Base-by-base conservation (phyloP, 2,888 invertebrate species). In the Chymomyza fuscimana region DNA sequence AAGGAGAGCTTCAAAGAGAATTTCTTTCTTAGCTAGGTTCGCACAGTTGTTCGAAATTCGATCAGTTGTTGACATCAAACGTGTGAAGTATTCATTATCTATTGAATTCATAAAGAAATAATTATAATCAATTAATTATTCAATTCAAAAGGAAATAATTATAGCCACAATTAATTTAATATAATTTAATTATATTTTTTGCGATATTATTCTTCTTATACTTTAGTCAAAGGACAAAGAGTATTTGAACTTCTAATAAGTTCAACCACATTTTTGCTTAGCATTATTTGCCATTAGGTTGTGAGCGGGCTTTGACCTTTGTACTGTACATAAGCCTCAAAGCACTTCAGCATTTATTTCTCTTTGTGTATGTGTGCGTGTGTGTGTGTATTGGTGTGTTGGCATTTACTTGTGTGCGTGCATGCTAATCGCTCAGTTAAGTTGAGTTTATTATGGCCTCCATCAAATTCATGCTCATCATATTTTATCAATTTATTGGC, bases 401-500 rank as follows among this genome's bases (percentile, higher is more conserved):
- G 12, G 40, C 12, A 0, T 46, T 46, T 46, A 12, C 5, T 51
- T 54, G 56, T 15, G 64, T 36, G 56, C 40, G 64, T 56, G 63
- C 63, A 15, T 7, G 16, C 63, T 64, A 63, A 63, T 46, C 63
- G 54, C 32, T 54, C 25, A 32, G 32, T 32, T 46, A 7, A 15
- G 40, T 46, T 46, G 56, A n/a, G 12, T 58, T 40, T 40, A 54
- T 65, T 65, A 56, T 62, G 54, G 59, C 32, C 32, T 22, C 58
- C 52, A 67, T 65, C 66, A 66, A 59, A 67, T 63, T 63, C 52
- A 70, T 59, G 65, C 82, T 79, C 86, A 80, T 86, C 87, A 86
- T 87, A 84, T 86, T 79, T 81, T 80, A 87, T 84, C 87, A 86
- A 86, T 87, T 81, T 87, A 87, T 86, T 82, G 86, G 77, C 76